Evolutionary conservation across 1,140 invertebrate genomes (phyloP).

Genomic region (Scaptomyza montana): DNA sequence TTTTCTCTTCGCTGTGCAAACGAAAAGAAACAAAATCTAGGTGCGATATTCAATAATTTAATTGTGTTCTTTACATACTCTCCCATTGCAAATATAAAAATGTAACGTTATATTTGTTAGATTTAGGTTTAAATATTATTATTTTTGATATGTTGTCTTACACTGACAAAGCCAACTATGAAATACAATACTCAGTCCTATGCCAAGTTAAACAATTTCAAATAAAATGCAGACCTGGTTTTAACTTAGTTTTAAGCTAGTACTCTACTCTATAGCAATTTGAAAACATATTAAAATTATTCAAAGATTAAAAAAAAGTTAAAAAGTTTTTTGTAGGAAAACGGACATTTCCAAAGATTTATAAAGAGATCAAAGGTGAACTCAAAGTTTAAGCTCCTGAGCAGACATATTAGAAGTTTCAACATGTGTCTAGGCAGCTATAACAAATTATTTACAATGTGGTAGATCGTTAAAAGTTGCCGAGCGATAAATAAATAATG

Average conservation of each 20-base stretch:
- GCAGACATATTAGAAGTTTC: too few species aligned
- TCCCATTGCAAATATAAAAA: conserved; percentile 17
- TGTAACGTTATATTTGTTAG: neutral
- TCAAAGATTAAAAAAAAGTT: too few species aligned
- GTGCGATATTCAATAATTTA: neutral
- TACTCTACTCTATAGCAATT: too few species aligned
- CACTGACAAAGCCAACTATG: neutral
- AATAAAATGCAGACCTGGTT: neutral
- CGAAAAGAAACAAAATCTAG: neutral
- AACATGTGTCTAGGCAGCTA: too few species aligned
- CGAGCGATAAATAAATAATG: neutral
- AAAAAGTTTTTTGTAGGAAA: too few species aligned
- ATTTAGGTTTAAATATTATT: neutral
- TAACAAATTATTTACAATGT: neutral
- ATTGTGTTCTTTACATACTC: conserved; percentile 36
- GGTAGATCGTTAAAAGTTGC: neutral
- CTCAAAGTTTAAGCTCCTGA: too few species aligned
- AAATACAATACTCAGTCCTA: too few species aligned
- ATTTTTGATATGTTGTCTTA: neutral
- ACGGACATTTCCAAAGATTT: too few species aligned
- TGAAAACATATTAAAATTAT: too few species aligned
- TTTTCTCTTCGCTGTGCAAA: conserved; percentile 8
- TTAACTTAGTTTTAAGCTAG: neutral
- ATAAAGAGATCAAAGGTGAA: too few species aligned
- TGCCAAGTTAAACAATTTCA: neutral